These are phyloP conservation scores for Spea hammondii DNA, from an alignment of 2,797 vertebrate genomes.

Conservation along the genomic window DNA sequence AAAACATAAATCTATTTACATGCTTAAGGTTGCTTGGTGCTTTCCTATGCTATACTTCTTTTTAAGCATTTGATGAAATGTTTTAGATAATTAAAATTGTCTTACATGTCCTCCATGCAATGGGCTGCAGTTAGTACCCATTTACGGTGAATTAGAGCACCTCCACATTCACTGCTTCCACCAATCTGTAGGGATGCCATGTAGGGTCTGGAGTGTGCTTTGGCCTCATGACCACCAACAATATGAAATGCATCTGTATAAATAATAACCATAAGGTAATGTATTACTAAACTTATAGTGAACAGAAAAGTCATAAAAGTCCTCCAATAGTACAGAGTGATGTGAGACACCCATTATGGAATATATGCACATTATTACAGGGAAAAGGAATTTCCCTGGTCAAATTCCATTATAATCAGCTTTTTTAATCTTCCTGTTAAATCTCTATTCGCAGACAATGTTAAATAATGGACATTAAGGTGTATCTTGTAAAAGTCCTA, in stretches of 20 bases:
- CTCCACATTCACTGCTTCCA: slow-evolving; percentile 60
- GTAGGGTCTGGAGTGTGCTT: slow-evolving; percentile 66
- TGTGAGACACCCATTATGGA: neutral
- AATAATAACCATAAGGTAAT: neutral
- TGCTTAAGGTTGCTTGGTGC: neutral
- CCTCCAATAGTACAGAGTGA: neutral
- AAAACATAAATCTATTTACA: no score
- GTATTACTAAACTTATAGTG: neutral
- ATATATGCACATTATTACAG: neutral
- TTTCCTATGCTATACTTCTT: no score
- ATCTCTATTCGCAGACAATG: no score
- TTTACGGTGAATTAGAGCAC: slow-evolving; percentile 59
- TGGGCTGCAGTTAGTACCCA: slow-evolving; percentile 71
- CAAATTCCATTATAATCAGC: no score
- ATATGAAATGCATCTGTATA: slow-evolving; percentile 23
- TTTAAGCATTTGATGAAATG: neutral
- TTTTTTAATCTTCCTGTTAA: no score
- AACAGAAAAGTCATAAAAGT: neutral
- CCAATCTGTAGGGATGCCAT: slow-evolving; percentile 64
- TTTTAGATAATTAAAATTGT: slow-evolving; percentile 3
- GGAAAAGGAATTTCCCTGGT: no score
- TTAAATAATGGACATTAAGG: no score
- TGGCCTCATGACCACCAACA: slow-evolving; percentile 37
- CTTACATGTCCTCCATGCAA: slow-evolving; percentile 64
- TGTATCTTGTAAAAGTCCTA: no score